These are phyloP conservation scores for Sinosuthora webbiana DNA, from an alignment of 2,113 vertebrate genomes.

Conservation along the genomic window DNA sequence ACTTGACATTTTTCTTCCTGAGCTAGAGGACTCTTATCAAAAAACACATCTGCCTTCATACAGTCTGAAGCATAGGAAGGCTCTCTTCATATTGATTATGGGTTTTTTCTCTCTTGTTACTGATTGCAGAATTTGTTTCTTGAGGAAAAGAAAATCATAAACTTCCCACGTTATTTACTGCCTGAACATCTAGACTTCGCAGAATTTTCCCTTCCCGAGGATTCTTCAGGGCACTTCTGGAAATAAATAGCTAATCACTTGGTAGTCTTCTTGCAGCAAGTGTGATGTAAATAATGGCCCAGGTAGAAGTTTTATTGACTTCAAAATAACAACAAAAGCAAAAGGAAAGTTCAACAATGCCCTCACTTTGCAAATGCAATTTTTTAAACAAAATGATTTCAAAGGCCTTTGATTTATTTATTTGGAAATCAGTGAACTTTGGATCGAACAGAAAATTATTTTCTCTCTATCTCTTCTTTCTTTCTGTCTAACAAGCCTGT, in stretches of 20 bases:
- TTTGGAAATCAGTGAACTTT: not conserved
- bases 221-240: conserved; percentile 45
- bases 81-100: conserved; percentile 49
- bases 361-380: not conserved
- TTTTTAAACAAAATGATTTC: not conserved
- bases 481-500: not conserved
- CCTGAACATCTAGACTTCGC: conserved; percentile 8
- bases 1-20: conserved; percentile 56
- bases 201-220: not conserved
- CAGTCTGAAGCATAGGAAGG: conserved; percentile 1
- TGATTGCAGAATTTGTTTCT: conserved; percentile 62
- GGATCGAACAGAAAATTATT: not conserved
- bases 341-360: not conserved
- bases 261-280: not conserved
- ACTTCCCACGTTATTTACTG: not conserved
- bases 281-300: not conserved
- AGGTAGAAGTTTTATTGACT: not conserved
- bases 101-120: conserved; percentile 8
- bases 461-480: not conserved
- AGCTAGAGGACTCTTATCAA: conserved; percentile 21
- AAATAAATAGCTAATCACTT: not conserved
- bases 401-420: not conserved
- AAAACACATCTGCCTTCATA: conserved; percentile 50
- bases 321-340: not conserved
- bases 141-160: conserved; percentile 11